phyloP scores from a whole-genome alignment of 2,113 vertebrate species.

The Albula goreensis region DNA sequence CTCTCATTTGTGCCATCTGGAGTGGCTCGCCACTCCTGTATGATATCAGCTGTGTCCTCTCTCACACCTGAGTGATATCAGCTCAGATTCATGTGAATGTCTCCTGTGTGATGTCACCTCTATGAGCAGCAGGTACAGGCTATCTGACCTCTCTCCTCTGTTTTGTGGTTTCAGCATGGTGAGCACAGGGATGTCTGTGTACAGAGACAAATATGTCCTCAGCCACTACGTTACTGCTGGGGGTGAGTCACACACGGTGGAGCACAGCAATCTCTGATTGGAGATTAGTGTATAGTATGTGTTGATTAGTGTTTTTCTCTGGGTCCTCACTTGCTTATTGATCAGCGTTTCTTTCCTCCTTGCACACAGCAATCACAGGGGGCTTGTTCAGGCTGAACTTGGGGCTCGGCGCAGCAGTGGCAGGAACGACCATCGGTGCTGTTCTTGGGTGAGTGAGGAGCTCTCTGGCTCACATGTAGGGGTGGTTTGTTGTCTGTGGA shows the following conservation, averaged over 20 bases:
- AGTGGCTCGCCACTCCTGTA: not conserved
- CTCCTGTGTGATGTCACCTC: not conserved
- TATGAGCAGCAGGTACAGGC: no score
- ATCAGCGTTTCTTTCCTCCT: not conserved
- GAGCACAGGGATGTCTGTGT: slow-evolving; percentile 78
- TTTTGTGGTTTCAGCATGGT: slow-evolving; percentile 64
- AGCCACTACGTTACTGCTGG: slow-evolving; percentile 79
- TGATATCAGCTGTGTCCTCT: not conserved
- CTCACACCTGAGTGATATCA: not conserved
- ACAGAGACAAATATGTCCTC: slow-evolving; percentile 74
- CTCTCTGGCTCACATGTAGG: not conserved
- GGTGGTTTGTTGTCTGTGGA: slow-evolving; percentile 3
- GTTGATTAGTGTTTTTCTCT: not conserved
- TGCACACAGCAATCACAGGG: slow-evolving; percentile 75
- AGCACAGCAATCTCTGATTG: not conserved
- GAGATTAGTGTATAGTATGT: not conserved
- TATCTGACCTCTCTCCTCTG: not conserved
- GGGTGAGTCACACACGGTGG: slow-evolving; percentile 69
- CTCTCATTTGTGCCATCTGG: not conserved
- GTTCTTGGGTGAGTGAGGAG: slow-evolving; percentile 75
- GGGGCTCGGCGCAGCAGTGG: slow-evolving; percentile 76
- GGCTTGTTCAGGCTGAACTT: slow-evolving; percentile 84
- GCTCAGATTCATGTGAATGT: not conserved
- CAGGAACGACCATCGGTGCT: slow-evolving; percentile 76
- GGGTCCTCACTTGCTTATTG: not conserved